These are phyloP conservation scores for Phaonia tiefii DNA, from an alignment of 2,888 invertebrate species.

Conservation along the genomic window DNA sequence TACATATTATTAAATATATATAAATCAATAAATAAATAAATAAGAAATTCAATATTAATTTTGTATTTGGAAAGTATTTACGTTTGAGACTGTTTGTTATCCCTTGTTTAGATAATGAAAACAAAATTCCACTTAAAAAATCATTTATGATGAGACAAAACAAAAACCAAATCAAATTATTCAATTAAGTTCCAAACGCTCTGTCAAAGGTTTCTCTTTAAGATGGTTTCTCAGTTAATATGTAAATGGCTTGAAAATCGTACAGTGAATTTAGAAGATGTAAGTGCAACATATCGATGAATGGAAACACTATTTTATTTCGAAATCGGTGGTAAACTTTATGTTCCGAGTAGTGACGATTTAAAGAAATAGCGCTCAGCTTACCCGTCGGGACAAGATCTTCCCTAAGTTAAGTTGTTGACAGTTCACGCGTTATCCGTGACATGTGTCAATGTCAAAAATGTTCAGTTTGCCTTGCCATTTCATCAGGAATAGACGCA, in stretches of 20 bases:
- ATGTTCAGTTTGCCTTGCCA: too few species aligned
- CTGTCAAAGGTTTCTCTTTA: slow-evolving; percentile 59
- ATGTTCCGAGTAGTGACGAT: too few species aligned
- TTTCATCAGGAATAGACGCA: too few species aligned
- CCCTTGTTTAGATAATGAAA: slow-evolving; percentile 14
- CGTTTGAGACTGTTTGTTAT: slow-evolving; percentile 54
- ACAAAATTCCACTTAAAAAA: slow-evolving; percentile 3
- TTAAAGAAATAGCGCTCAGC: too few species aligned
- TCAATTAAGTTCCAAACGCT: background rate
- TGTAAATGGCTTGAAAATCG: slow-evolving; percentile 15
- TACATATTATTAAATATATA: background rate
- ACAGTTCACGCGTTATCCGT: too few species aligned
- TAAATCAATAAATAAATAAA: slow-evolving; percentile 23
- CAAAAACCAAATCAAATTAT: too few species aligned
- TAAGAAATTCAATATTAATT: slow-evolving; percentile 10
- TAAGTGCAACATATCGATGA: too few species aligned
- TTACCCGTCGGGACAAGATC: too few species aligned
- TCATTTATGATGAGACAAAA: background rate
- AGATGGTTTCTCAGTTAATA: slow-evolving; percentile 57
- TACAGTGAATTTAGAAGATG: slow-evolving; percentile 1
- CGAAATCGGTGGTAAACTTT: too few species aligned
- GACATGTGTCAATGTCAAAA: too few species aligned
- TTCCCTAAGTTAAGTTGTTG: too few species aligned
- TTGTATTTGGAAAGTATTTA: slow-evolving; percentile 35
- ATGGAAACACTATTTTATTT: too few species aligned